Percentiles rank a stretch among this genome's conserved stretches.
These are phyloP conservation scores for Cygnus buccinator DNA, from an alignment of 2,113 vertebrate species.

Conservation along the genomic window DNA sequence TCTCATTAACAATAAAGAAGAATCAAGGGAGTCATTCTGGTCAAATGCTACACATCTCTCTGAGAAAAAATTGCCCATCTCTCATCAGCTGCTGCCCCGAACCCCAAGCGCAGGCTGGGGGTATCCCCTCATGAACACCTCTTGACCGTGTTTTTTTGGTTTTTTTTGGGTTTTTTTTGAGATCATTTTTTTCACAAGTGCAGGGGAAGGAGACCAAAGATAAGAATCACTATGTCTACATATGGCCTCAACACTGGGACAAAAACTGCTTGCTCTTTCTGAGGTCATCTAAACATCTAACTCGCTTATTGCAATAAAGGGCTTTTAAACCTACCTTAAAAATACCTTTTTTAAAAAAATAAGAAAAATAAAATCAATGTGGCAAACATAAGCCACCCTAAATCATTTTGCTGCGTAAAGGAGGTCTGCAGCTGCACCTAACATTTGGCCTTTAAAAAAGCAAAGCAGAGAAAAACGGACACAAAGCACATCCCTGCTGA, in stretches of 20 bases:
- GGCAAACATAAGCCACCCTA: background rate
- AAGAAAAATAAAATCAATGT: background rate
- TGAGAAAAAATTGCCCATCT: rapidly evolving
- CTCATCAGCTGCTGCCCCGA: background rate
- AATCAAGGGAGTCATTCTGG: background rate
- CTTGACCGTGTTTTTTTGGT: rapidly evolving
- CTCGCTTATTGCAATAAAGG: background rate
- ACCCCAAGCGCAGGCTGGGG: background rate
- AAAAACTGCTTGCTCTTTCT: background rate
- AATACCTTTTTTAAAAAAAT: background rate
- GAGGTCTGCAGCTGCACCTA: background rate
- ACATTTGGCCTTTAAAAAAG: background rate
- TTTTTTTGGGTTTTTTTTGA: background rate
- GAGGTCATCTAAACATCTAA: background rate
- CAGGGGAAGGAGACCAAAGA: background rate
- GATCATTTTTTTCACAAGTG: background rate
- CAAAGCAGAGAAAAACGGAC: rapidly evolving
- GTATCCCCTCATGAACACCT: background rate
- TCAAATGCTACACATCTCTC: background rate
- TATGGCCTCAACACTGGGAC: background rate
- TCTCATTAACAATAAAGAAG: background rate
- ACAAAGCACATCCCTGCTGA: background rate
- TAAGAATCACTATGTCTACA: rapidly evolving
- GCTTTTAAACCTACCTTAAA: background rate
- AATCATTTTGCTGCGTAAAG: background rate